A percentile compares a stretch with the other conserved stretches of the same genome.
Conservation (phyloP, 2,113 vertebrate genomes). For the Pollachius pollachius region DNA sequence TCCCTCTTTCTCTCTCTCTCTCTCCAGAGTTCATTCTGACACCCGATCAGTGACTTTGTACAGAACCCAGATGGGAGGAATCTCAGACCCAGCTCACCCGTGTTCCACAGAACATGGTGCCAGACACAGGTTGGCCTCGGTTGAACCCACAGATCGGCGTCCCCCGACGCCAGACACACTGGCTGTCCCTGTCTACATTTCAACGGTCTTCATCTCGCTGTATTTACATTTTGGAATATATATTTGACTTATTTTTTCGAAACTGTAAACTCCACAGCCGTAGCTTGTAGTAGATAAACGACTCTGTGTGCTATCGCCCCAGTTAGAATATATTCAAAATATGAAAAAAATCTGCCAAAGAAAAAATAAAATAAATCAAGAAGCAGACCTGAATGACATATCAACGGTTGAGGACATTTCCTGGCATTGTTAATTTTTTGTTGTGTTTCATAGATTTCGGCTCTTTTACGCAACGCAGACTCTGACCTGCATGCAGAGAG, state of each 20-base stretch:
- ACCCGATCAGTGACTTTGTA: constrained; percentile 23
- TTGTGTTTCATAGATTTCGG: constrained; percentile 3
- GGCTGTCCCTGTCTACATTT: constrained; percentile 2
- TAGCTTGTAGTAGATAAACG: not conserved
- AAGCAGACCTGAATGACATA: not conserved
- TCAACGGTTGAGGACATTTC: not conserved
- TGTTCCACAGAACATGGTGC: not conserved
- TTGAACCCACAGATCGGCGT: constrained; percentile 23
- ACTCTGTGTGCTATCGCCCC: not conserved
- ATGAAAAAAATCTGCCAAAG: not conserved
- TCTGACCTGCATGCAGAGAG: constrained; percentile 11
- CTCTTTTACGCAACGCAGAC: constrained; percentile 7
- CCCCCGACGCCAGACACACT: not conserved
- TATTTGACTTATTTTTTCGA: not conserved
- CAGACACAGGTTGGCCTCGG: constrained; percentile 13
- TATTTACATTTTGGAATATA: too few species aligned
- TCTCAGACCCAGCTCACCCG: not conserved
- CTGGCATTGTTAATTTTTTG: not conserved
- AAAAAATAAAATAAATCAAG: not conserved
- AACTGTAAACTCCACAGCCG: not conserved
- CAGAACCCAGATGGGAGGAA: constrained; percentile 26
- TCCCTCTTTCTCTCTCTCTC: too few species aligned
- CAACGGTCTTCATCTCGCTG: not conserved
- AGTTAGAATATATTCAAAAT: not conserved
- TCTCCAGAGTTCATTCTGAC: constrained; percentile 26